phyloP scores from a whole-genome alignment of 2,888 invertebrate genomes.

The Falcaria lacertinaria region DNA sequence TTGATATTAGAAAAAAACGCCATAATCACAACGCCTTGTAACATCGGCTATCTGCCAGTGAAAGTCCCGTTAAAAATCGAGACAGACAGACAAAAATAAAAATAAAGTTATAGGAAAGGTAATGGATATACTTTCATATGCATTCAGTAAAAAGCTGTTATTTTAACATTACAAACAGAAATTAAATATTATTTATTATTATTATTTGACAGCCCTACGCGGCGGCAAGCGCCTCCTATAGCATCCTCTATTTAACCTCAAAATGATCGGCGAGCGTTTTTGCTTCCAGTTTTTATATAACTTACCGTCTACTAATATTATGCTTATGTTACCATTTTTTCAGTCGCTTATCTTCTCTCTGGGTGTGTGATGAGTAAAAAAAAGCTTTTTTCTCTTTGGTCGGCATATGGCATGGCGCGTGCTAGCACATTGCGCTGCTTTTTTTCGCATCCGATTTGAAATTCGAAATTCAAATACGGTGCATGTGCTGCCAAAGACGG shows the following conservation, averaged over 20 bases:
- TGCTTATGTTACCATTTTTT: slow-evolving; percentile 76
- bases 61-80: no score
- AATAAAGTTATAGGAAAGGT: no score
- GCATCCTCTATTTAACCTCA: slow-evolving; percentile 68
- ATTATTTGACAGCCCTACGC: slow-evolving; percentile 25
- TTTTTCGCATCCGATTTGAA: slow-evolving; percentile 77
- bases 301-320: slow-evolving; percentile 68
- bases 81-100: no score
- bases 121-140: no score
- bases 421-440: slow-evolving; percentile 73
- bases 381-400: slow-evolving; percentile 52
- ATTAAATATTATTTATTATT: slow-evolving; percentile 4
- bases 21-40: no score
- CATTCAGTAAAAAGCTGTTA: no score
- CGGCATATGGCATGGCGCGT: slow-evolving; percentile 66
- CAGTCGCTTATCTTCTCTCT: slow-evolving; percentile 55
- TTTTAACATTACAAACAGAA: no score
- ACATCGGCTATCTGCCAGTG: no score
- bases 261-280: slow-evolving; percentile 54
- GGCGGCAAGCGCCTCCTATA: slow-evolving; percentile 36
- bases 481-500: slow-evolving; percentile 57
- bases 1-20: no score
- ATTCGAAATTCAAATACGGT: slow-evolving; percentile 64
- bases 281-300: slow-evolving; percentile 59
- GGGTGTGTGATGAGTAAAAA: slow-evolving; percentile 67